Base-by-base conservation (phyloP, 2,888 invertebrate genomes). In the Cataglyphis rosenhaueri region DNA sequence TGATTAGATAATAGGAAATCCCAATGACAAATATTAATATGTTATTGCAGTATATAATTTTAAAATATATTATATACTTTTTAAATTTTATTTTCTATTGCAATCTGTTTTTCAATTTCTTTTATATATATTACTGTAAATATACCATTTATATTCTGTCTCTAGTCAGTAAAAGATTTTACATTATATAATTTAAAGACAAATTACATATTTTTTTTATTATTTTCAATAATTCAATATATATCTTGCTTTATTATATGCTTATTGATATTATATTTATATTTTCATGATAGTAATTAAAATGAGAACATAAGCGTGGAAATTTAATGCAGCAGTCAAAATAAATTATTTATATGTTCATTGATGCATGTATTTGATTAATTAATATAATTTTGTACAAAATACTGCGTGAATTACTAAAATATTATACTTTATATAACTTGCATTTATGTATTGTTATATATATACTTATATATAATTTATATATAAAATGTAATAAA, bases 1-100 rank as follows among this genome's bases (percentile, higher is more conserved):
- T 68, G 44, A n/a, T 32, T 70, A 32, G 4, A 44, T 32, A 44
- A 32, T 44, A 78, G 12, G 12, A 44, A 25, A 4, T 15, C 10
- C 41, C 10, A 8, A 64, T 59, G 2, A 0, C 1, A 18, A 4
- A 48, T 48, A 44, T 6, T 44, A 59, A 68, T 78, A 9, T 3
- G 9, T 74, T 48, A 44, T 61, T 62, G 32, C 32, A n/a, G n/a
- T 73, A 41, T 35, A 35, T 65, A 55, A 52, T 52, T 74, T 75
- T 29, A 55, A 8, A 29, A 15, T 8, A 38, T 55, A n/a, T 15
- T 29, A 41, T 15, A 12, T 41, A 41, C 5, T 29, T 66, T 41
- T 41, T 1, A 6, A 52, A 55, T 38, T 65, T 18, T 48, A 52
- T 52, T 52, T n/a, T n/a, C 18, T 52, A n/a, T 52, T 52, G n/a